Evolutionary conservation across 2,113 vertebrate species (phyloP).

Genomic region (Sylvietta virens): DNA sequence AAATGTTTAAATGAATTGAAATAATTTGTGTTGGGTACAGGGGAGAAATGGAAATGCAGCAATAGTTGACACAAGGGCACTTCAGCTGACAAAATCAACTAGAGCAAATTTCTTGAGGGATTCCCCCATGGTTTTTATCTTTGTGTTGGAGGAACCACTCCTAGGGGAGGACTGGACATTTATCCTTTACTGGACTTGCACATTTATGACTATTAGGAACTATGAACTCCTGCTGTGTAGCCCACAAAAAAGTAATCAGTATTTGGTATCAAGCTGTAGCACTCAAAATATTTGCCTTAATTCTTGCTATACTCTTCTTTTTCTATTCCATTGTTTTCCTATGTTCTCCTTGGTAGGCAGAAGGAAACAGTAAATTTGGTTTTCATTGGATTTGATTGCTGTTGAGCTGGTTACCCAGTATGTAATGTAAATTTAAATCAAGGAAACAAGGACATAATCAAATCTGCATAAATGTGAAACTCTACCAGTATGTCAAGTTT

Average conservation of each 20-base stretch:
- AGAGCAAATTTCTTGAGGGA: background rate
- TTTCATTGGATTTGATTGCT: background rate
- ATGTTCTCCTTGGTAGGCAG: background rate
- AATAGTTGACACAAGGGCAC: background rate
- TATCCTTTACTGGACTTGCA: background rate
- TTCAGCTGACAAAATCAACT: background rate
- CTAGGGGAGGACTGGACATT: background rate
- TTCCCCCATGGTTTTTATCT: background rate
- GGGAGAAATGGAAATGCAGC: background rate
- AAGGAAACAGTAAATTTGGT: background rate
- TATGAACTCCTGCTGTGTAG: background rate
- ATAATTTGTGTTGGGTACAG: background rate
- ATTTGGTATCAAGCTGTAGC: background rate
- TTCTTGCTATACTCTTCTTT: background rate
- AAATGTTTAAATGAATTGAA: background rate
- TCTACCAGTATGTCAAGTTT: background rate
- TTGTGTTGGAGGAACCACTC: background rate
- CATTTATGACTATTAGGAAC: background rate
- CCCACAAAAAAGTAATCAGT: background rate
- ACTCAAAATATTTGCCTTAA: background rate
- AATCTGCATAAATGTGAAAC: background rate
- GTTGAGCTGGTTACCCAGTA: slow-evolving; percentile 2
- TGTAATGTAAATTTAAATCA: slow-evolving; percentile 16
- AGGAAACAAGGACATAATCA: background rate
- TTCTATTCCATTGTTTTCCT: background rate